Evolutionary conservation across 2,113 vertebrate genomes (phyloP).

Genomic region (Platichthys stellatus): DNA sequence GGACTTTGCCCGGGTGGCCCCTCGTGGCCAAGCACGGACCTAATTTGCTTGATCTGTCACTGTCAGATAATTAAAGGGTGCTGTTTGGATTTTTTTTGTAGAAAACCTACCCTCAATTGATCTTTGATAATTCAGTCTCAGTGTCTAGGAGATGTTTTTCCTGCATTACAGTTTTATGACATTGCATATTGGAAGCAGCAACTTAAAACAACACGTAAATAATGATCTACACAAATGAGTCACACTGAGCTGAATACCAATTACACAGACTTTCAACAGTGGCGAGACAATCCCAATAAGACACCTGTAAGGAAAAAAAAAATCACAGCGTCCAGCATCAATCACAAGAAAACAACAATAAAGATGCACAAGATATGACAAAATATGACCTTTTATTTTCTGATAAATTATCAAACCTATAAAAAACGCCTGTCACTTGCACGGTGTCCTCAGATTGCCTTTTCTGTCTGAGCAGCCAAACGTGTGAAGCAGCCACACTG

Average conservation of each 20-base stretch:
- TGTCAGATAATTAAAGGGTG: constrained; percentile 3
- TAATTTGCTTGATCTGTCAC: constrained; percentile 29
- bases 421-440: background rate
- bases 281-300: constrained; percentile 15
- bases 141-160: background rate
- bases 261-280: constrained; percentile 22
- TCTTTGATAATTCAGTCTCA: background rate
- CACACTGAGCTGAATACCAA: constrained; percentile 36
- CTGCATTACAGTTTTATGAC: background rate
- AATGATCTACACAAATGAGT: constrained; percentile 28
- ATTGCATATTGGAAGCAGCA: background rate
- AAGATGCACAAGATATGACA: background rate
- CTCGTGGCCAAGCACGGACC: background rate
- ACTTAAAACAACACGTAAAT: background rate
- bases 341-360: background rate
- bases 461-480: background rate
- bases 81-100: background rate
- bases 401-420: background rate
- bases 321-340: background rate
- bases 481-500: background rate
- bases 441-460: background rate
- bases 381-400: background rate
- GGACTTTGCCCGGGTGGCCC: constrained; percentile 13
- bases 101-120: background rate
- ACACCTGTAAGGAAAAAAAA: background rate